These are phyloP conservation scores for Drosophila greeni DNA, from an alignment of 2,888 invertebrate genomes.

Conservation along the genomic window DNA sequence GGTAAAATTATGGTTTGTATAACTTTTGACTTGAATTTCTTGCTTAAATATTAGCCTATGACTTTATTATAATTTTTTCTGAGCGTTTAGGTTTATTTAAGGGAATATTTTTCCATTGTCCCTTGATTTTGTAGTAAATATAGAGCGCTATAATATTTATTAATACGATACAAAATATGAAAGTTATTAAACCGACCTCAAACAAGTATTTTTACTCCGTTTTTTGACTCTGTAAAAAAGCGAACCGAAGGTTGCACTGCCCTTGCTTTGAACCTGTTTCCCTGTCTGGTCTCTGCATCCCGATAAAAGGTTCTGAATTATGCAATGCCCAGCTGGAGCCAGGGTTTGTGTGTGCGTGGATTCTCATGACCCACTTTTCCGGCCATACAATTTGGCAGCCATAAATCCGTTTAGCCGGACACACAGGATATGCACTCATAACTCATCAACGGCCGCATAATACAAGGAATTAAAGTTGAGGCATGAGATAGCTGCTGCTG, in stretches of 20 bases:
- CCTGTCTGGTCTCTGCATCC: slow-evolving; percentile 14
- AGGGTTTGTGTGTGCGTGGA: slow-evolving; percentile 13
- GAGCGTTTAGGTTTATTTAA: no score
- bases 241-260: slow-evolving; percentile 55
- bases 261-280: slow-evolving; percentile 68
- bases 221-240: slow-evolving; percentile 12
- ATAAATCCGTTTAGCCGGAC: slow-evolving; percentile 29
- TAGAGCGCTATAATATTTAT: not conserved
- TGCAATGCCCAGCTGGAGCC: slow-evolving; percentile 44
- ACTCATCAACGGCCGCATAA: slow-evolving; percentile 29
- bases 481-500: slow-evolving; percentile 33
- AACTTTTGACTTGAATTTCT: not conserved
- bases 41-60: not conserved
- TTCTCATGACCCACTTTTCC: slow-evolving; percentile 68
- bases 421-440: slow-evolving; percentile 39
- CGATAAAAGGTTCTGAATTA: slow-evolving; percentile 66
- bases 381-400: slow-evolving; percentile 38
- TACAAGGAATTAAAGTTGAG: slow-evolving; percentile 17
- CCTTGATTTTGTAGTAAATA: not conserved
- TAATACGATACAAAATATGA: not conserved
- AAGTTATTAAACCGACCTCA: not conserved
- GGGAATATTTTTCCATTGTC: not conserved
- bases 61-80: not conserved
- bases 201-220: not conserved
- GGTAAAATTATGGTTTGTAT: not conserved